Conservation (phyloP, 2,113 vertebrate species). For the Potamarius usumacintae region DNA sequence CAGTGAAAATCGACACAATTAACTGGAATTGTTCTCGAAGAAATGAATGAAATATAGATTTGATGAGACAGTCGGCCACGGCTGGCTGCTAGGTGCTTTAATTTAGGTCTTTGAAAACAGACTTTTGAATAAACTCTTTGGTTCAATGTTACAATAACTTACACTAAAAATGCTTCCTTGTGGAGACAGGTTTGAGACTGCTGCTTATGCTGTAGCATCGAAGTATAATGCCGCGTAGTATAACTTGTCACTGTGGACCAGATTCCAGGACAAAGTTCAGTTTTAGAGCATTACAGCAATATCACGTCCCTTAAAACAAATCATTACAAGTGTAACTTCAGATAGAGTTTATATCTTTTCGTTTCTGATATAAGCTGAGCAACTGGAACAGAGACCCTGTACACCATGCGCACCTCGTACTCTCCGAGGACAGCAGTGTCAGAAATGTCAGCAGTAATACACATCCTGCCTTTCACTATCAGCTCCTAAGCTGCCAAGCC, state of each 20-base stretch:
- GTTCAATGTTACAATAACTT: conserved; percentile 26
- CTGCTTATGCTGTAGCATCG: background rate
- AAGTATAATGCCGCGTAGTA: too few species aligned
- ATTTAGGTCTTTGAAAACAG: conserved; percentile 10
- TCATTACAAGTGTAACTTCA: background rate
- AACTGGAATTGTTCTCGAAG: conserved; percentile 36
- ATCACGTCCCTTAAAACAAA: background rate
- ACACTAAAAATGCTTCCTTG: background rate
- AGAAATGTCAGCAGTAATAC: conserved; percentile 47
- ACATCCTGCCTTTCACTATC: conserved; percentile 46
- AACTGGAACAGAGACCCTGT: background rate
- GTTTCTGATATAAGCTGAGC: background rate
- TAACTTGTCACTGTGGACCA: background rate
- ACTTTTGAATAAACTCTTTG: conserved; percentile 30
- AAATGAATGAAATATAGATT: conserved; percentile 51
- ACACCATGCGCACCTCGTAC: conserved; percentile 9
- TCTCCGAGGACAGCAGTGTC: conserved; percentile 40
- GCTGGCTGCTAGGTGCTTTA: conserved; percentile 5
- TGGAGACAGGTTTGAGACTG: conserved; percentile 11
- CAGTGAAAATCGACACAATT: conserved; percentile 43
- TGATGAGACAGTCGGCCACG: conserved; percentile 28
- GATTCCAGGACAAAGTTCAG: conserved; percentile 3
- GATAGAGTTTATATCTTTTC: background rate
- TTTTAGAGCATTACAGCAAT: background rate
- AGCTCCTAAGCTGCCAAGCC: conserved; percentile 54